Evolutionary conservation across 2,888 invertebrate species (phyloP).

Genomic region (Uloborus plumipes): DNA sequence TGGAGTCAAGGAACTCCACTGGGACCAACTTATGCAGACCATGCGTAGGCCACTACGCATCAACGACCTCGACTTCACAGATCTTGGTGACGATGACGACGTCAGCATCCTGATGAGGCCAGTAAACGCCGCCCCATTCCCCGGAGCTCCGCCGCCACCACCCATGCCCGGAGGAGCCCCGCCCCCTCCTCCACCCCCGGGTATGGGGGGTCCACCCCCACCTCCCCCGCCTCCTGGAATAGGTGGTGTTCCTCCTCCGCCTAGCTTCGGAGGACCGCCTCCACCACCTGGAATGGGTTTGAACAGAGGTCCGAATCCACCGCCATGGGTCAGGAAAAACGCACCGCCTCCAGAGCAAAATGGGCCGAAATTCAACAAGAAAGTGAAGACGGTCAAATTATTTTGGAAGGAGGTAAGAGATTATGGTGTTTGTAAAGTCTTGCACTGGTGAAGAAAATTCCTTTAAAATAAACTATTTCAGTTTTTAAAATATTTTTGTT

Average conservation of each 20-base stretch:
- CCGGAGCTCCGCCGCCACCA: slow-evolving; percentile 65
- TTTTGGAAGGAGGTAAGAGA: slow-evolving; percentile 92
- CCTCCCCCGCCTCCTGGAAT: slow-evolving; percentile 62
- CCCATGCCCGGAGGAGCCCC: slow-evolving; percentile 49
- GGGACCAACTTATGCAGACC: slow-evolving; percentile 90
- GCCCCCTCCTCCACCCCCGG: slow-evolving; percentile 67
- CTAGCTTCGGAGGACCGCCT: slow-evolving; percentile 67
- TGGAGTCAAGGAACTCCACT: slow-evolving; percentile 77
- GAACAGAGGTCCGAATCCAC: slow-evolving; percentile 67
- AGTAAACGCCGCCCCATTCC: slow-evolving; percentile 74
- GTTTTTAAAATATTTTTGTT: no score
- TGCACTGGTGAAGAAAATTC: no score
- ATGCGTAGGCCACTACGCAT: slow-evolving; percentile 80
- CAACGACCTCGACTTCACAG: slow-evolving; percentile 97
- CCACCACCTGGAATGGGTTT: slow-evolving; percentile 64
- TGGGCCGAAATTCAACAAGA: slow-evolving; percentile 76
- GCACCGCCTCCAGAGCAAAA: slow-evolving; percentile 48
- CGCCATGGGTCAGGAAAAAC: slow-evolving; percentile 66
- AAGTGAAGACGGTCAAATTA: slow-evolving; percentile 91
- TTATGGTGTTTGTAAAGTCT: no score
- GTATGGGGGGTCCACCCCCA: slow-evolving; percentile 76
- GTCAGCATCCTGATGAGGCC: slow-evolving; percentile 82
- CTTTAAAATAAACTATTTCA: no score
- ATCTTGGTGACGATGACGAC: slow-evolving; percentile 90
- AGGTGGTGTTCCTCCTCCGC: slow-evolving; percentile 70